phyloP scores from a whole-genome alignment of 2,888 invertebrate species.

The Phrixothrix hirtus region DNA sequence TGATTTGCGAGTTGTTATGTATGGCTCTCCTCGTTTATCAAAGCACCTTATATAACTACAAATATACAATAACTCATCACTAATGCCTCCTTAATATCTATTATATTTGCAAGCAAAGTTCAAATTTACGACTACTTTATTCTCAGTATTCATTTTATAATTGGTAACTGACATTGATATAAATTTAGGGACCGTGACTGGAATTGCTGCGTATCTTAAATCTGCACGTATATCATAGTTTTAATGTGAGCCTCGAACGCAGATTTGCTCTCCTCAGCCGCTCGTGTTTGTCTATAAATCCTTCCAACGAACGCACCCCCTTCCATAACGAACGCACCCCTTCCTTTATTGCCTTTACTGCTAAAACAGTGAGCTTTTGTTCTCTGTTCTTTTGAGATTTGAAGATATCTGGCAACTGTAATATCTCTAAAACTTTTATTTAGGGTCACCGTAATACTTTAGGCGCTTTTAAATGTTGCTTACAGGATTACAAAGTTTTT shows the following conservation, averaged over 20 bases:
- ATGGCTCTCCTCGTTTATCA: slow-evolving; percentile 12
- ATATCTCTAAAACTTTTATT: neutral
- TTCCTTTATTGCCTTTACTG: slow-evolving; percentile 48
- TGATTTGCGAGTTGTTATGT: too few species aligned
- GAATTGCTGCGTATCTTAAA: slow-evolving; percentile 57
- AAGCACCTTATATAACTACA: slow-evolving; percentile 16
- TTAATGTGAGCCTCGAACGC: slow-evolving; percentile 56
- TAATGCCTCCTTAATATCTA: slow-evolving; percentile 49
- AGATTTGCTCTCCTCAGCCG: slow-evolving; percentile 50
- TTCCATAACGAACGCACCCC: slow-evolving; percentile 38
- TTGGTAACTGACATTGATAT: slow-evolving; percentile 58
- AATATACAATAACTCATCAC: slow-evolving; percentile 31
- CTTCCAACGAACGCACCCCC: slow-evolving; percentile 50
- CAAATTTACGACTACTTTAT: slow-evolving; percentile 53
- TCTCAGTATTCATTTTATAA: slow-evolving; percentile 54
- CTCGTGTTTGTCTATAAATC: slow-evolving; percentile 58
- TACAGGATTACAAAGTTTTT: too few species aligned
- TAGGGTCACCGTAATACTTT: too few species aligned
- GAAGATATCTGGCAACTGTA: slow-evolving; percentile 10
- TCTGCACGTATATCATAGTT: slow-evolving; percentile 58
- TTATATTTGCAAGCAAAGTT: slow-evolving; percentile 55
- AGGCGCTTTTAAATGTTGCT: too few species aligned
- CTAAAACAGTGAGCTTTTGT: slow-evolving; percentile 28
- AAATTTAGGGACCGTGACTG: slow-evolving; percentile 57
- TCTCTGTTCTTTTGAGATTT: slow-evolving; percentile 21